A percentile compares a stretch with the other conserved stretches of the same genome.
Evolutionary conservation across 2,888 invertebrate species (phyloP).

Genomic region (Drosophila siamana): DNA sequence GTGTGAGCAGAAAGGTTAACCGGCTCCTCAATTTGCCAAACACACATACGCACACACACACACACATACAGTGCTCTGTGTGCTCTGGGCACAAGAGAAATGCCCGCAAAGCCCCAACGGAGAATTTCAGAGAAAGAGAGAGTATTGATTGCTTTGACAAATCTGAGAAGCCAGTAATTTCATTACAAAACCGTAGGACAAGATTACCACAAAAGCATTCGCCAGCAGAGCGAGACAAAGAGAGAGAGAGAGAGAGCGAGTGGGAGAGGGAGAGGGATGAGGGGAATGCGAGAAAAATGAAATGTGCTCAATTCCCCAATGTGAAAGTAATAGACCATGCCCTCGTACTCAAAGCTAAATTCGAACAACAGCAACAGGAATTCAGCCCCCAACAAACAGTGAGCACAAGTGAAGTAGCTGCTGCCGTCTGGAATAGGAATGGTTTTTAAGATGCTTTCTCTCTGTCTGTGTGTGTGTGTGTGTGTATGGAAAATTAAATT

Average conservation of each 20-base stretch:
- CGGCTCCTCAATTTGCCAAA: constrained; percentile 40
- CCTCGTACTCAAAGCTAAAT: constrained; percentile 17
- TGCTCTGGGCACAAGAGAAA: constrained; percentile 4
- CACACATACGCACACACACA: constrained; percentile 2
- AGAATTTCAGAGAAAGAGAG: constrained; percentile 34
- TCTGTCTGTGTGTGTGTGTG: constrained; percentile 17
- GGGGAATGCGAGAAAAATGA: constrained; percentile 8
- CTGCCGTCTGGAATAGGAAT: constrained; percentile 3
- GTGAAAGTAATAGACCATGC: constrained; percentile 62
- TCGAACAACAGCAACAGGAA: constrained; percentile 23
- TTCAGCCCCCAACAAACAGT: constrained; percentile 35
- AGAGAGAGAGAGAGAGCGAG: too few relatives aligned
- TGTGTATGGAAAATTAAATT: constrained; percentile 83
- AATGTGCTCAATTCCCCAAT: constrained; percentile 66
- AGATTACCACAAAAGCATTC: constrained; percentile 69
- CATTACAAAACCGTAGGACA: constrained; percentile 64
- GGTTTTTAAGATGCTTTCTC: constrained; percentile 55
- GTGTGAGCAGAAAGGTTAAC: constrained; percentile 43
- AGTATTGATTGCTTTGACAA: constrained; percentile 75
- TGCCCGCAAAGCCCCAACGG: constrained; percentile 3
- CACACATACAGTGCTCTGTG: constrained; percentile 17
- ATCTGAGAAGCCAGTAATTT: constrained; percentile 72
- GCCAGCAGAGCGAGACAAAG: constrained; percentile 9
- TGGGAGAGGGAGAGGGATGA: not conserved
- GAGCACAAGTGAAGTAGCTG: constrained; percentile 32